Base-by-base conservation (phyloP, 2,888 invertebrate species). In the Celastrina argiolus region DNA sequence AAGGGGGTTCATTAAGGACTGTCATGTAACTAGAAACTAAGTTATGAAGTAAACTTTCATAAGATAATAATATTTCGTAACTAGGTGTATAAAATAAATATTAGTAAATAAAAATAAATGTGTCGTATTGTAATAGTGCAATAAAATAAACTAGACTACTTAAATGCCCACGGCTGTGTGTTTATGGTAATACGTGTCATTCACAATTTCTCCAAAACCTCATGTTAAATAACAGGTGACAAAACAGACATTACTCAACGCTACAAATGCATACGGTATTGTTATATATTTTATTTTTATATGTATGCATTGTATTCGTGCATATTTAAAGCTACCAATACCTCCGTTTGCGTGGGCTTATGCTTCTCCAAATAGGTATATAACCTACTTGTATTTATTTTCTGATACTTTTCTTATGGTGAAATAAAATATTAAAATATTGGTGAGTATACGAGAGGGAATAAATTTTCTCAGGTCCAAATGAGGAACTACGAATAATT, bases 181-280 rank as follows among this genome's bases (percentile, higher is more conserved):
- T 18, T 18, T 34, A 18, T 59, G 18, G 31, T 59, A 59, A 36
- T 36, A 59, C 59, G 34, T 59, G 59, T 36, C 34, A 26, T 4
- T 59, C 4, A 16, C 59, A 39, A 61, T 61, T 61, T 61, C 61
- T 36, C 61, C 34, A 61, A 61, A 61, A 61, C 36, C 36, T 59
- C 18, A 61, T 58, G 56, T 58, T 58, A 58, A 58, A 14, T 51
- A 51, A 22, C 51, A 51, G 22, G 51, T 58, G 58, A 16, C 58
- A 58, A 31, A 58, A 58, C 22, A 12, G 18, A 12, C 16, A 18
- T 34, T 59, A 31, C 34, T 16, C 18, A 59, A 59, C 10, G 8
- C 26, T 34, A 31, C 16, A 58, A 58, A 34, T 59, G 59, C 31
- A 59, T 59, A 34, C 16, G 12, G 14, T 59, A 31, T 51, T 51